phyloP scores from a whole-genome alignment of 2,113 vertebrate genomes.

The Paracanthobrama guichenoti region DNA sequence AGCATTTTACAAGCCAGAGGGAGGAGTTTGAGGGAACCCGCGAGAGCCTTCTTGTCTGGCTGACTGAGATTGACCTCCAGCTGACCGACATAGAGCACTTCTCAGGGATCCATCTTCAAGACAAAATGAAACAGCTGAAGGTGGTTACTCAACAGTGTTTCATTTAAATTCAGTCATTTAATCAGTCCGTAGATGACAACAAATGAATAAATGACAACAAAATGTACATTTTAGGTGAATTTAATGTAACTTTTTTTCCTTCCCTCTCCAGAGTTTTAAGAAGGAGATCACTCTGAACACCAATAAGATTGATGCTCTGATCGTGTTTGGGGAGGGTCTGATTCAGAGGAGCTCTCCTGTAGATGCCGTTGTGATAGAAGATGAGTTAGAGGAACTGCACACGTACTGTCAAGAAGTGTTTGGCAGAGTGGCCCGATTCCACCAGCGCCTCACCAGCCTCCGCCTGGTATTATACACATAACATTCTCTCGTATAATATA shows the following conservation, averaged over 20 bases:
- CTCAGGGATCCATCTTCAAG: conserved; percentile 88
- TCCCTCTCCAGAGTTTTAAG: conserved; percentile 84
- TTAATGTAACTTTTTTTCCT: neutral
- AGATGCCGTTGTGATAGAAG: conserved; percentile 88
- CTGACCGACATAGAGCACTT: conserved; percentile 96
- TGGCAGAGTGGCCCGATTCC: conserved; percentile 87
- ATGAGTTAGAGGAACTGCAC: conserved; percentile 90
- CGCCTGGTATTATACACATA: conserved; percentile 63
- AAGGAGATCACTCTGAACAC: conserved; percentile 91
- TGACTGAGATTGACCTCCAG: conserved; percentile 95
- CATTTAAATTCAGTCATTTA: neutral
- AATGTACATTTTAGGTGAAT: neutral
- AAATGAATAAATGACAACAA: neutral
- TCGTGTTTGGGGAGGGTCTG: conserved; percentile 88
- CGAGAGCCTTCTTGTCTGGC: conserved; percentile 90
- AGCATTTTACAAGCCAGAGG: conserved; percentile 91
- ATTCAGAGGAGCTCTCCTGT: conserved; percentile 89
- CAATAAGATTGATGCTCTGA: conserved; percentile 91
- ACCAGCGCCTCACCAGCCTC: conserved; percentile 84
- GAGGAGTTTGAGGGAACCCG: conserved; percentile 92
- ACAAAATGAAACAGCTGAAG: conserved; percentile 92
- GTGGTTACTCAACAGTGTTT: conserved; percentile 77
- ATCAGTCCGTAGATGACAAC: neutral
- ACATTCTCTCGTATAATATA: neutral
- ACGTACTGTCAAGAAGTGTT: conserved; percentile 95